Conservation (phyloP, 2,113 vertebrate species). For the Crotalus viridis region DNA sequence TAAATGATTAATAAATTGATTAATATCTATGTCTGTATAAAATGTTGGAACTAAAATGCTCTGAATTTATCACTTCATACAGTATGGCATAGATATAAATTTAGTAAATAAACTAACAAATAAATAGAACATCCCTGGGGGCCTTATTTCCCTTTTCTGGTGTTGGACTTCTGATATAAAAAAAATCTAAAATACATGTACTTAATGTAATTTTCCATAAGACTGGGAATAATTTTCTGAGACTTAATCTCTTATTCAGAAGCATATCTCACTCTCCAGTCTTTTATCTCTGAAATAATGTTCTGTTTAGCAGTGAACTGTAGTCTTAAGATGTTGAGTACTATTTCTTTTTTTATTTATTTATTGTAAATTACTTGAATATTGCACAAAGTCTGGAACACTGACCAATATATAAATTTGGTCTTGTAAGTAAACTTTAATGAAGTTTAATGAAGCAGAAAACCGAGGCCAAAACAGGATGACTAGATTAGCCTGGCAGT, state of each 20-base stretch:
- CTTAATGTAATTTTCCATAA: not conserved
- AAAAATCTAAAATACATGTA: not conserved
- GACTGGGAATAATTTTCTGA: not conserved
- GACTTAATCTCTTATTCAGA: not conserved
- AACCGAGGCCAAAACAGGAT: conserved; percentile 42
- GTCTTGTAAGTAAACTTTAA: conserved; percentile 44
- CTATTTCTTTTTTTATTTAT: not conserved
- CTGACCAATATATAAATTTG: conserved; percentile 17
- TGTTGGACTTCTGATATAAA: not conserved
- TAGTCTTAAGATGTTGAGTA: not conserved
- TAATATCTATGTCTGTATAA: not conserved
- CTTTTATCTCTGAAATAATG: not conserved
- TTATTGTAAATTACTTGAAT: conserved; percentile 32
- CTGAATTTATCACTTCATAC: not conserved
- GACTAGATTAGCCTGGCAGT: conserved; percentile 43
- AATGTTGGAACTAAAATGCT: not conserved
- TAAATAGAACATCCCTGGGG: not conserved
- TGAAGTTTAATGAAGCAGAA: conserved; percentile 53
- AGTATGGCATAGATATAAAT: not conserved
- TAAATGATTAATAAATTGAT: not conserved
- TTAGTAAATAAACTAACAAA: too few species aligned
- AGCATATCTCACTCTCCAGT: not conserved
- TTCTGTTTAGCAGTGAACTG: not conserved
- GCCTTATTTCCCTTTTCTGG: not conserved
- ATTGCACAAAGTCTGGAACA: conserved; percentile 32